Conservation (phyloP, 2,113 vertebrate species). For the Tonatia bakeri region DNA sequence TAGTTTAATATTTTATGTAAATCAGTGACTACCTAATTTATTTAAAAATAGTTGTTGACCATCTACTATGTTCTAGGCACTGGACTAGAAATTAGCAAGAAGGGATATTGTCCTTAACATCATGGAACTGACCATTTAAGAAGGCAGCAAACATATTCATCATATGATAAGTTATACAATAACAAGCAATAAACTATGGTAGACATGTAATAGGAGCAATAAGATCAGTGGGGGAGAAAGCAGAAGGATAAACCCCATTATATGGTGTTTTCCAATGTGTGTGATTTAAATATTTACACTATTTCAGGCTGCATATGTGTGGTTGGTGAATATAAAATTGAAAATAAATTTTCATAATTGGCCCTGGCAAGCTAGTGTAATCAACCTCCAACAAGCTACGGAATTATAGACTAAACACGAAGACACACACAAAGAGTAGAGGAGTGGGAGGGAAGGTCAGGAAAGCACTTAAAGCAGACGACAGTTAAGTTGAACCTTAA, state of each 20-base stretch:
- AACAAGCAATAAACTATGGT: background rate
- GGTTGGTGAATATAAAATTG: background rate
- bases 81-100: background rate
- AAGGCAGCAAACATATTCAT: background rate
- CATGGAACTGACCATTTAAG: background rate
- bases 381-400: background rate
- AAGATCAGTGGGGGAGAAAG: background rate
- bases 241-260: background rate
- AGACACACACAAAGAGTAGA: fast-evolving
- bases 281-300: background rate
- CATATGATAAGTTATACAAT: background rate
- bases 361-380: background rate
- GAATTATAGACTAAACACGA: background rate
- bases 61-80: background rate
- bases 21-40: background rate
- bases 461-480: background rate
- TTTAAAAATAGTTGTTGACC: background rate
- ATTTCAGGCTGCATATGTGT: background rate
- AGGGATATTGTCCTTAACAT: background rate
- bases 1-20: background rate
- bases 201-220: background rate
- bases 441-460: background rate
- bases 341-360: background rate
- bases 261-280: background rate
- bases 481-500: background rate